Base-by-base conservation (phyloP, 1,140 invertebrate genomes). In the Drosophila melanica region DNA sequence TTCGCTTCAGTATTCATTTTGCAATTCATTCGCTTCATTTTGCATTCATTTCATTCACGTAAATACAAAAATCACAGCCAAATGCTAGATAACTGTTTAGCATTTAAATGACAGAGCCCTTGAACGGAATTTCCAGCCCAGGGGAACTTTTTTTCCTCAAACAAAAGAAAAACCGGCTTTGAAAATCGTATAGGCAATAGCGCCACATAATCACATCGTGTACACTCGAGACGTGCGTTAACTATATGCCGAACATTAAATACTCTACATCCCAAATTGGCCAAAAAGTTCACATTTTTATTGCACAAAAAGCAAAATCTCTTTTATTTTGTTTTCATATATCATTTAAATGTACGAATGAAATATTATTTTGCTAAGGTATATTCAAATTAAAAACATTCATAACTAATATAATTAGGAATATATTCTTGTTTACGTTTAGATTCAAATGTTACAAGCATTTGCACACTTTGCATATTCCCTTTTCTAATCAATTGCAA, bases 161-260 rank as follows among this genome's bases (percentile, higher is more conserved):
- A 51, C 9, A 51, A 42, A 60, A 60, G 2, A 14, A 51, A 68
- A 68, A 60, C 55, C 45, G 18, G 55, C 23, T 59, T 67, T 33
- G 45, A 30, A 11, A 58, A 51, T 59, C 27, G 65, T 41, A 50
- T 42, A 50, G 58, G 50, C 45, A 67, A 67, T 66, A 50, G 64
- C 53, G 64, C 64, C 53, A 30, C 20, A n/a, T 47, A 23, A 48
- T 35, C 33, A 35, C 33, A 35, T 39, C 8, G 41, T 55, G 3
- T 14, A 5, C 39, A 33, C 41, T 16, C 0, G 5, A 62, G 14
- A 20, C 14, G 10, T 45, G 12, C n/a, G 6, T 7, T 2, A 41
- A 35, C 10, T 10, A 35, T 3, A n/a, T 14, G 5, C 39, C n/a
- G n/a, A 14, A 51, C 6, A 9, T 5, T 33, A 7, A 11, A 5